These are phyloP conservation scores for Catagonus wagneri DNA, from an alignment of 2,113 vertebrate genomes.

Conservation along the genomic window DNA sequence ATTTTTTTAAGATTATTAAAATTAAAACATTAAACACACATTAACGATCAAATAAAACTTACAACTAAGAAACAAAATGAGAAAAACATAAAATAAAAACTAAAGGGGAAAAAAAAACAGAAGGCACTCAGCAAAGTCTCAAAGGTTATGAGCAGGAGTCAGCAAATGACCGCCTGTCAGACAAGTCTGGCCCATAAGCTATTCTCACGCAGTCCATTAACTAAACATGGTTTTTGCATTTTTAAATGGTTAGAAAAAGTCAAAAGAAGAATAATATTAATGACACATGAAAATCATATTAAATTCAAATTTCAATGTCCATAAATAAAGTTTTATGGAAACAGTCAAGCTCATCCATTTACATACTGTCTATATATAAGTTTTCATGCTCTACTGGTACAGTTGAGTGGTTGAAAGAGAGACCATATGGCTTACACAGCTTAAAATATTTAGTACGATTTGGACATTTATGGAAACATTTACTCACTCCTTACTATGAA, in stretches of 20 bases:
- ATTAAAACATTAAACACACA: neutral
- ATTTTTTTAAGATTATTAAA: neutral
- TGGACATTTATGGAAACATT: neutral
- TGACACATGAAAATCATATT: slow-evolving; percentile 21
- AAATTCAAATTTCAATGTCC: neutral
- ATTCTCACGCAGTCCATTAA: neutral
- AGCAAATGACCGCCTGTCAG: neutral
- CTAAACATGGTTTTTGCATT: slow-evolving; percentile 1
- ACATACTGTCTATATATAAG: neutral
- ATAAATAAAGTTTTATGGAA: slow-evolving; percentile 21
- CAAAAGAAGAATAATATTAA: neutral
- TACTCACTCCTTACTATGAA: neutral
- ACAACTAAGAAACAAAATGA: neutral
- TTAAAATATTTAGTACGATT: neutral
- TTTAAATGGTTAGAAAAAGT: neutral
- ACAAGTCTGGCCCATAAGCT: neutral
- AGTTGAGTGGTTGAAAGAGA: neutral
- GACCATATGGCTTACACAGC: neutral
- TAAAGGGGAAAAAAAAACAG: neutral
- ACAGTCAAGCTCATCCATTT: neutral
- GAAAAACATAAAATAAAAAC: neutral
- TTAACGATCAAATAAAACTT: slow-evolving; percentile 6
- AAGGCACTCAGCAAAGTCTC: neutral
- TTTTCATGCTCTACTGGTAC: neutral
- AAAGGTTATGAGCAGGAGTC: neutral